phyloP scores from a whole-genome alignment of 2,797 vertebrate genomes.

The Oreochromis grahami region DNA sequence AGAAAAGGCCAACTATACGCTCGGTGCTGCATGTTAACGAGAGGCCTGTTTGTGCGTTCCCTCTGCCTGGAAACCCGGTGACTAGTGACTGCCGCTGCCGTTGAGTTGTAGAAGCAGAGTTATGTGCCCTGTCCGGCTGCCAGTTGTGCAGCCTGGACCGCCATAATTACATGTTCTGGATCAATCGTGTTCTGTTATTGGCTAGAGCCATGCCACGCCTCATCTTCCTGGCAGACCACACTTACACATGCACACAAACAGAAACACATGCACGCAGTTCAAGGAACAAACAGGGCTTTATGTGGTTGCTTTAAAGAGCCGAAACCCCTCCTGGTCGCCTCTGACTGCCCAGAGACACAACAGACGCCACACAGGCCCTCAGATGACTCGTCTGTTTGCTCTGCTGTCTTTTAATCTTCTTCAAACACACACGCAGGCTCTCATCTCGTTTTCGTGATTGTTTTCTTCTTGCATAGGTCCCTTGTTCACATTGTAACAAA shows the following conservation, averaged over 20 bases:
- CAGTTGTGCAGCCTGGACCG: constrained; percentile 47
- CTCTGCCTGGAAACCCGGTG: constrained; percentile 19
- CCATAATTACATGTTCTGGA: constrained; percentile 54
- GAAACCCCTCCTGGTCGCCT: background rate
- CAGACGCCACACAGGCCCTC: background rate
- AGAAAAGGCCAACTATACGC: background rate
- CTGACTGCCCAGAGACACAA: constrained; percentile 6
- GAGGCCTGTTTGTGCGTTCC: constrained; percentile 22
- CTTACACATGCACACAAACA: background rate
- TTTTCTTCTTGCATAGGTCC: background rate
- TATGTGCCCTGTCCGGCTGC: constrained; percentile 27
- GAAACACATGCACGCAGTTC: background rate
- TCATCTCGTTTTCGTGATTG: background rate
- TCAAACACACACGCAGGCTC: background rate
- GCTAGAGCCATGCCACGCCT: constrained; percentile 29
- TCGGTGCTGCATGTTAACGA: constrained; percentile 23
- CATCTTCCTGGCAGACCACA: constrained; percentile 9
- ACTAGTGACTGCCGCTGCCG: background rate
- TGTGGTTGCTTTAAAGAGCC: constrained; percentile 41
- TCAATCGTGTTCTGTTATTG: constrained; percentile 23
- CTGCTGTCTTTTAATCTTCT: background rate
- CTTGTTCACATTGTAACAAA: background rate
- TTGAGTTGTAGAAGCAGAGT: constrained; percentile 1
- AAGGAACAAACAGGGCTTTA: constrained; percentile 55
- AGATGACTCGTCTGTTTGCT: background rate